Percentiles rank a stretch among this genome's conserved stretches.
These are phyloP conservation scores for Ophion costatus DNA, from an alignment of 2,888 invertebrate genomes.

Conservation along the genomic window DNA sequence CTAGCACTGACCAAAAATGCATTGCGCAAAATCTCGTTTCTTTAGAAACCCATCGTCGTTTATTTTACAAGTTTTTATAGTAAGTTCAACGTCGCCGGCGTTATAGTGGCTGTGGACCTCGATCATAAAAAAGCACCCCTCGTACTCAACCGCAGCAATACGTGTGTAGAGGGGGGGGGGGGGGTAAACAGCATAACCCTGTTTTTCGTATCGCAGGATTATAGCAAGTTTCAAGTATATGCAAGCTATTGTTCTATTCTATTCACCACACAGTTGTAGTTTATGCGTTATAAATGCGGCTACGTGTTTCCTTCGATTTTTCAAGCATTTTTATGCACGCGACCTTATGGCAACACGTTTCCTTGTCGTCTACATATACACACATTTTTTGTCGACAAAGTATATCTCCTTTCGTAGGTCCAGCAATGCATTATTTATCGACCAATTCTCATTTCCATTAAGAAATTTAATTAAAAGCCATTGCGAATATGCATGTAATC, in stretches of 20 bases:
- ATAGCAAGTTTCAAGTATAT: constrained; percentile 16
- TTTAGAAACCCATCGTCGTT: constrained; percentile 15
- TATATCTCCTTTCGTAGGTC: too few relatives aligned
- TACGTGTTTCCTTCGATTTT: constrained; percentile 23
- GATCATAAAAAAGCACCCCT: constrained; percentile 32
- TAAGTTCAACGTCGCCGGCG: constrained; percentile 47
- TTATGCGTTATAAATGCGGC: constrained; percentile 11
- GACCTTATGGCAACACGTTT: not conserved
- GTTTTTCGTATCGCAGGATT: constrained; percentile 30
- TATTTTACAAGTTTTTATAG: constrained; percentile 55
- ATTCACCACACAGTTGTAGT: not conserved
- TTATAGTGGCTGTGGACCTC: constrained; percentile 38
- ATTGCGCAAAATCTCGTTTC: not conserved
- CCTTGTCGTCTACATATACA: not conserved
- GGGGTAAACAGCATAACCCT: not conserved
- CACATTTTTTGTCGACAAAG: not conserved
- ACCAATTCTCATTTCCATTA: not conserved
- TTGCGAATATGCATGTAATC: too few relatives aligned
- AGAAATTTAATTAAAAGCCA: constrained; percentile 9
- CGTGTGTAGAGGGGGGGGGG: not conserved
- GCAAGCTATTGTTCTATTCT: constrained; percentile 6
- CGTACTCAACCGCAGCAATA: not conserved
- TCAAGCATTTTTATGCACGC: constrained; percentile 19
- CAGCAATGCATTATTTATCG: too few relatives aligned
- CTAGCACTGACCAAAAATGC: too few relatives aligned